These are phyloP conservation scores for Sminthopsis crassicaudata DNA, from an alignment of 2,113 vertebrate species.

Conservation along the genomic window DNA sequence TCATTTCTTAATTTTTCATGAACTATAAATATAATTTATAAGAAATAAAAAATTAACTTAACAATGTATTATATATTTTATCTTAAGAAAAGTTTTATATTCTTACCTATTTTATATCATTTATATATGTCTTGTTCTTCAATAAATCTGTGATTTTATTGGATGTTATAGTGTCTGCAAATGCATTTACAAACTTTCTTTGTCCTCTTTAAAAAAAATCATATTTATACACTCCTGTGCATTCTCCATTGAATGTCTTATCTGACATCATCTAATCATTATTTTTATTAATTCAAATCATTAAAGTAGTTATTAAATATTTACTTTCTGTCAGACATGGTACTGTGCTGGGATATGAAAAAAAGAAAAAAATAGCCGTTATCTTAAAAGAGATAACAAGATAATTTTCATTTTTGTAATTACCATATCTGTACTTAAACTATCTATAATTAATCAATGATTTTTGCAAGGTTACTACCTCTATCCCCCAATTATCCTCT, in stretches of 20 bases:
- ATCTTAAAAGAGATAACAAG: too few species aligned
- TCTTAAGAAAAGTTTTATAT: too few species aligned
- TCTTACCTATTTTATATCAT: too few species aligned
- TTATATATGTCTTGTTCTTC: too few species aligned
- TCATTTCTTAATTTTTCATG: neutral
- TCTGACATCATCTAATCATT: neutral
- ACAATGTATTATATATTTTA: too few species aligned
- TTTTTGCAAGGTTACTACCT: neutral
- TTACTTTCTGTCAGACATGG: neutral
- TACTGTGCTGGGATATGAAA: neutral
- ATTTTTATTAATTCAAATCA: neutral
- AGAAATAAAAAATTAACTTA: neutral
- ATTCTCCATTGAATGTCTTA: neutral
- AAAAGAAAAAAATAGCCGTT: neutral
- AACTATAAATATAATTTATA: neutral
- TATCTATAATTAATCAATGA: neutral
- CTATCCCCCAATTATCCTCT: too few species aligned
- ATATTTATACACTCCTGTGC: neutral
- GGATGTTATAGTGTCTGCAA: neutral
- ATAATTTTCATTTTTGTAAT: neutral
- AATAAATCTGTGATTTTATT: too few species aligned
- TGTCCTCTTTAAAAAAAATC: neutral
- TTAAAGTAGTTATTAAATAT: neutral
- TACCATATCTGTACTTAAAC: neutral
- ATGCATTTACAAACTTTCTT: neutral